phyloP scores from a whole-genome alignment of 1,140 invertebrate species.

The Anagrus nilaparvatae region DNA sequence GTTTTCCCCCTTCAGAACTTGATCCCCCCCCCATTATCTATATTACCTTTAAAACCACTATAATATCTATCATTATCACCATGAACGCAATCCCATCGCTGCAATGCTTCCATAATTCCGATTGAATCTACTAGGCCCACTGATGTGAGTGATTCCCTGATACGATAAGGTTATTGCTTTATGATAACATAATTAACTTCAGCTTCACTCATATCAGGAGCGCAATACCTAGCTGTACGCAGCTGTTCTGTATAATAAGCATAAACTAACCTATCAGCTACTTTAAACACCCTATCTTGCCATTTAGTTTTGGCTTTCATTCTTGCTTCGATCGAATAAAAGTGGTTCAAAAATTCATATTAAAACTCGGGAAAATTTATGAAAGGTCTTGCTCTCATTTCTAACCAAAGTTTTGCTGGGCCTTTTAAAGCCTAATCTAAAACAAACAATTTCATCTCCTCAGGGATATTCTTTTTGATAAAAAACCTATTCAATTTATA shows the following conservation, averaged over 20 bases:
- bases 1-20: too few relatives aligned
- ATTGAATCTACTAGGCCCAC: too few relatives aligned
- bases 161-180: slow-evolving; percentile 10
- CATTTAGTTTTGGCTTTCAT: neutral
- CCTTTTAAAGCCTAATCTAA: neutral
- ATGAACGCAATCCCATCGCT: too few relatives aligned
- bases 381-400: neutral
- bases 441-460: neutral
- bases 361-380: neutral
- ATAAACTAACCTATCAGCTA: neutral
- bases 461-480: neutral
- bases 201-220: slow-evolving; percentile 7
- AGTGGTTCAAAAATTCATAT: neutral
- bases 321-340: too few relatives aligned
- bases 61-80: too few relatives aligned
- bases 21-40: too few relatives aligned
- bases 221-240: slow-evolving; percentile 10
- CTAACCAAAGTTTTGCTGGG: neutral
- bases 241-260: neutral
- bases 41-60: too few relatives aligned
- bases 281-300: neutral
- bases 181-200: slow-evolving; percentile 14
- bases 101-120: too few relatives aligned
- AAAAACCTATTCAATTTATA: too few relatives aligned
- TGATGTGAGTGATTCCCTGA: slow-evolving; percentile 8